A percentile compares a stretch with the other conserved stretches of the same genome.
phyloP scores from a whole-genome alignment of 1,140 invertebrate species.

The Arion vulgaris region DNA sequence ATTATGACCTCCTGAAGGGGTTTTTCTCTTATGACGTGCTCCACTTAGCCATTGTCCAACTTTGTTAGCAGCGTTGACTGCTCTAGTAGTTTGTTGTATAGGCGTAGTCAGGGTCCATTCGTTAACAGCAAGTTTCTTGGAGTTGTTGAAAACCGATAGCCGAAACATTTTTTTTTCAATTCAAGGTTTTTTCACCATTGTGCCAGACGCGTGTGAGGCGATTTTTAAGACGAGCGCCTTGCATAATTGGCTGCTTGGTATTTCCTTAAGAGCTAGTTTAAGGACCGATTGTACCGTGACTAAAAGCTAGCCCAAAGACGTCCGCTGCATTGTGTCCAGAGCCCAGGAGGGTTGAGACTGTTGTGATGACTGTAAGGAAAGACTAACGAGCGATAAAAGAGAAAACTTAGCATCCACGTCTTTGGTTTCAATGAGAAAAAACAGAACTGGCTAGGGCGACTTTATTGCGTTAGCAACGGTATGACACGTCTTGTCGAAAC shows the following conservation, averaged over 20 bases:
- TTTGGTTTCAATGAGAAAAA: not conserved
- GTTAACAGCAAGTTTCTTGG: not conserved
- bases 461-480: not conserved
- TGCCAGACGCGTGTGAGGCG: not conserved
- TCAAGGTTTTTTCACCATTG: not conserved
- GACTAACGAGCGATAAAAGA: constrained; percentile 10
- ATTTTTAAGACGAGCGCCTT: constrained; percentile 2
- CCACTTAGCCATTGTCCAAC: constrained; percentile 26
- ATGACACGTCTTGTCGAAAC: not conserved
- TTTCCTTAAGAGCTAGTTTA: constrained; percentile 27
- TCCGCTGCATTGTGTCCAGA: constrained; percentile 15
- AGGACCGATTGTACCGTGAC: not conserved
- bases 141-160: constrained; percentile 12
- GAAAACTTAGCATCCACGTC: constrained; percentile 11
- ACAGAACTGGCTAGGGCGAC: not conserved
- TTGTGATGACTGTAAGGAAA: constrained; percentile 12
- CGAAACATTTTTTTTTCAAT: not conserved
- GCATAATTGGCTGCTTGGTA: constrained; percentile 29
- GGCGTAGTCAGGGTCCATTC: constrained; percentile 17
- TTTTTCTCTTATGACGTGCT: constrained; percentile 16
- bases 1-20: constrained; percentile 23
- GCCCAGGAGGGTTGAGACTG: not conserved
- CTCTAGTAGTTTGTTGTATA: constrained; percentile 8
- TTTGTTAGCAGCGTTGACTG: not conserved
- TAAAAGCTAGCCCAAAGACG: not conserved